Conservation (phyloP, 1,140 invertebrate genomes). For the Hylyphantes graminicola region DNA sequence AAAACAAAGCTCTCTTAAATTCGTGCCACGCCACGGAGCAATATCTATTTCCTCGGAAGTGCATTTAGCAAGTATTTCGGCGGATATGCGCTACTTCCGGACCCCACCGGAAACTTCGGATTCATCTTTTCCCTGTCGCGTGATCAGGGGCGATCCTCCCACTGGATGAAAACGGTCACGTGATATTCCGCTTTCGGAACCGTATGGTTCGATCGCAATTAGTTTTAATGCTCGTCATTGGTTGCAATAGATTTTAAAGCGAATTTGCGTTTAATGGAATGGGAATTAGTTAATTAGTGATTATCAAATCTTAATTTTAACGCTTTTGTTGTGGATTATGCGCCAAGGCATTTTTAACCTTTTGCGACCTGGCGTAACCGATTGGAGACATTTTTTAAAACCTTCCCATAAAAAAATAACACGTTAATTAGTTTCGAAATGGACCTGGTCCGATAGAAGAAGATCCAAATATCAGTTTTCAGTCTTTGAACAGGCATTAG, state of each 20-base stretch:
- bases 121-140: conserved; percentile 28
- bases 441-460: too few species aligned
- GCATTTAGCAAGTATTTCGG: not conserved
- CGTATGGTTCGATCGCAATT: not conserved
- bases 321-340: not conserved
- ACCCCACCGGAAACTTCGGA: conserved; percentile 18
- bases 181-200: conserved; percentile 3
- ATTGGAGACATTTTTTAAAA: not conserved
- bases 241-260: not conserved
- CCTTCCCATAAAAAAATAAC: too few species aligned
- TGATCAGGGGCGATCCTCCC: conserved; percentile 5
- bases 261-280: not conserved
- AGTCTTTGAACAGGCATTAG: too few species aligned
- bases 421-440: too few species aligned
- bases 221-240: conserved; percentile 3
- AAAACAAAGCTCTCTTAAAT: conserved; percentile 16
- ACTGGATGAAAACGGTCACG: conserved; percentile 20
- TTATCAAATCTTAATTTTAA: not conserved
- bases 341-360: not conserved
- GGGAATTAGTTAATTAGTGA: not conserved
- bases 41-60: conserved; percentile 23
- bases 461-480: too few species aligned
- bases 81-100: conserved; percentile 41
- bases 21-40: not conserved
- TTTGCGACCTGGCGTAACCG: not conserved